phyloP scores from a whole-genome alignment of 1,140 invertebrate genomes.

The Calliopsis andreniformis region DNA sequence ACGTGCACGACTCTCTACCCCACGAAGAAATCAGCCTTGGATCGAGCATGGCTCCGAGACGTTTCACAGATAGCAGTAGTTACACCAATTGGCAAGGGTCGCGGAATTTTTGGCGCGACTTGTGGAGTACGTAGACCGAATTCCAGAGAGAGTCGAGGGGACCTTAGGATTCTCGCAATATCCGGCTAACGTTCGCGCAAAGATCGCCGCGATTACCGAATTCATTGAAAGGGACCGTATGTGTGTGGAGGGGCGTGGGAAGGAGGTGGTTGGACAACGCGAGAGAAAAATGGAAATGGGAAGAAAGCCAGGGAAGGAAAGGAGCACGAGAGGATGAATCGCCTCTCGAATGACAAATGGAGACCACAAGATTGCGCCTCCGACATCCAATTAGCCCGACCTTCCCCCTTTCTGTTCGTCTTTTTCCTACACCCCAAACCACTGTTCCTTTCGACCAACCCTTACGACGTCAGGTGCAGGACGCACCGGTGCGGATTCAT shows the following conservation, averaged over 20 bases:
- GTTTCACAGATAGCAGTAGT: background rate
- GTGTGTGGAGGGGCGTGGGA: conserved; percentile 29
- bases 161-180: conserved; percentile 23
- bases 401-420: conserved; percentile 52
- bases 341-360: conserved; percentile 77
- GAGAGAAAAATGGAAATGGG: conserved; percentile 52
- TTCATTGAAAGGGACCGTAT: conserved; percentile 45
- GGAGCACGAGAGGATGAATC: conserved; percentile 31
- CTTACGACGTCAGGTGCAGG: conserved; percentile 71
- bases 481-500: conserved; percentile 57
- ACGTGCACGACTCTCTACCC: too few species aligned
- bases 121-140: conserved; percentile 16
- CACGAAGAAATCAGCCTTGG: too few species aligned
- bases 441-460: conserved; percentile 50
- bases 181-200: conserved; percentile 16
- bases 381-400: conserved; percentile 78
- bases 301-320: conserved; percentile 22
- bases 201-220: conserved; percentile 35
- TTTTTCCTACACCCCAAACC: conserved; percentile 46
- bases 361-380: conserved; percentile 77
- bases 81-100: background rate
- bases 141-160: conserved; percentile 10
- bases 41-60: too few species aligned
- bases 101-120: conserved; percentile 13
- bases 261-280: background rate